Percentiles rank a stretch among this genome's conserved stretches.
phyloP scores from a whole-genome alignment of 2,797 vertebrate genomes.

The Phoeniculus purpureus region DNA sequence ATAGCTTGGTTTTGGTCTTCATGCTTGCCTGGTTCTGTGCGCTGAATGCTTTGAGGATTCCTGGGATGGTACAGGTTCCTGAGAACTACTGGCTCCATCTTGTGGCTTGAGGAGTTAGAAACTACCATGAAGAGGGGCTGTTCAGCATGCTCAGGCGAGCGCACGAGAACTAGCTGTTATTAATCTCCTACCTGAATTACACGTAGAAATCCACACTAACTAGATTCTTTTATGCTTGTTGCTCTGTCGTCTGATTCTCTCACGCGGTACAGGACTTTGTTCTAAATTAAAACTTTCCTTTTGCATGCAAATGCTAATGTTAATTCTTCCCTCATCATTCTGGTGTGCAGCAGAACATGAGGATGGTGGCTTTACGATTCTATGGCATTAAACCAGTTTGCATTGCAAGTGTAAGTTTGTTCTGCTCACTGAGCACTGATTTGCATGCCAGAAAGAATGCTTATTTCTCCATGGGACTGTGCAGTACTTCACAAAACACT shows the following conservation, averaged over 20 bases:
- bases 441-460: constrained; percentile 31
- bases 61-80: neutral
- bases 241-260: neutral
- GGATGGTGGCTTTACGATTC: constrained; percentile 61
- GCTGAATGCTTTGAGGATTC: neutral
- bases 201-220: neutral
- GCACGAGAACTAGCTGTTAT: neutral
- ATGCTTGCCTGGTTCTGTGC: neutral
- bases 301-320: constrained; percentile 5
- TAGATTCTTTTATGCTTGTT: neutral
- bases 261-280: neutral
- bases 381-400: constrained; percentile 67
- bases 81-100: constrained; percentile 70
- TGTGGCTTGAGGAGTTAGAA: constrained; percentile 54
- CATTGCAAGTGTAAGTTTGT: constrained; percentile 45
- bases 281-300: constrained; percentile 36
- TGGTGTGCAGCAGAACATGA: constrained; percentile 47
- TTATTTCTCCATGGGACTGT: neutral
- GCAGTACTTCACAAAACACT: neutral
- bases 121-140: constrained; percentile 6
- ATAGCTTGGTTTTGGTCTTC: neutral
- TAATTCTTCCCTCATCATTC: constrained; percentile 4
- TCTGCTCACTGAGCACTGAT: constrained; percentile 16
- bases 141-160: neutral
- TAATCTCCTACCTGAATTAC: constrained; percentile 7